Percentiles rank a stretch among this genome's conserved stretches.
Conservation (phyloP, 1,140 invertebrate species). For the Rhizoglyphus robini region DNA sequence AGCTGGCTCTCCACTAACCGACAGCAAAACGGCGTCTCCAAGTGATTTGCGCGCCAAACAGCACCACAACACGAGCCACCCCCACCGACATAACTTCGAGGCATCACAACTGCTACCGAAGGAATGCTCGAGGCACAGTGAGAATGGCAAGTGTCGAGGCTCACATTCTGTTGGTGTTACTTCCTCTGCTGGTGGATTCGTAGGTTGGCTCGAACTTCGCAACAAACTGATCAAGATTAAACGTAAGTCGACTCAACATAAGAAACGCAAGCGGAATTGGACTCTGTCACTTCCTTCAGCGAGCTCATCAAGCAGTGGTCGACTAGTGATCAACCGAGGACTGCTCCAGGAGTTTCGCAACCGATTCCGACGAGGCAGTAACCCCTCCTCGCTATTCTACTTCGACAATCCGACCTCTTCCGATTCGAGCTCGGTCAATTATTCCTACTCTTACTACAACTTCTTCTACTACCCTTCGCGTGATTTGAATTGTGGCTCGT, state of each 20-base stretch:
- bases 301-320: neutral
- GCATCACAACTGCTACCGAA: neutral
- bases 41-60: neutral
- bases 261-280: neutral
- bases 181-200: neutral
- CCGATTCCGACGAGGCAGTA: neutral
- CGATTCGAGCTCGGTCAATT: neutral
- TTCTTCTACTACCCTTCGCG: conserved; percentile 1
- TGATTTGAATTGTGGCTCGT: too few species aligned
- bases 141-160: neutral
- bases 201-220: neutral
- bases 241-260: neutral
- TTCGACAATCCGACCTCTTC: neutral
- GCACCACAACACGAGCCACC: neutral
- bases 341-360: neutral
- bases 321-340: neutral
- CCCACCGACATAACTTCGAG: neutral
- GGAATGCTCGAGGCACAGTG: neutral
- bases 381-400: neutral
- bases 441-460: conserved; percentile 1
- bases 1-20: neutral
- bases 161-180: neutral
- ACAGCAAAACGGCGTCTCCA: conserved; percentile 2
- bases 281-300: neutral
- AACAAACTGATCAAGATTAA: conserved; percentile 1